A percentile compares a stretch with the other conserved stretches of the same genome.
phyloP scores from a whole-genome alignment of 2,797 vertebrate species.

The Molossus alvarezi region DNA sequence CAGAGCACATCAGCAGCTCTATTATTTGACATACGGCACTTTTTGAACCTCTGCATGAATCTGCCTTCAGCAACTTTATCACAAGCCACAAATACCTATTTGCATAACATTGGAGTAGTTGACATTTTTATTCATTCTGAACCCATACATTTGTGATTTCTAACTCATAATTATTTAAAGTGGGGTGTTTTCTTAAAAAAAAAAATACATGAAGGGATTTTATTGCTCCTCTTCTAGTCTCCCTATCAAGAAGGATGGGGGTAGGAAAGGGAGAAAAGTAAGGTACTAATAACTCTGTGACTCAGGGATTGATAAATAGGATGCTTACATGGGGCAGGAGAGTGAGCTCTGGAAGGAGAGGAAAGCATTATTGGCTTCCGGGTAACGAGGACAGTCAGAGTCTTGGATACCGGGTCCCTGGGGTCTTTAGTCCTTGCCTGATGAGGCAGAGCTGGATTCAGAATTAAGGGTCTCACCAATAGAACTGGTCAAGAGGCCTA shows the following conservation, averaged over 20 bases:
- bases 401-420: background rate
- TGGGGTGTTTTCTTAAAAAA: background rate
- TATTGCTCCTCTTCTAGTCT: background rate
- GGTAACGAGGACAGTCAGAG: background rate
- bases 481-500: background rate
- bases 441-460: slow-evolving; percentile 6
- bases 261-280: background rate
- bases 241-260: background rate
- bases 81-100: slow-evolving; percentile 54
- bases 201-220: background rate
- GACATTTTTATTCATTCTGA: slow-evolving; percentile 53
- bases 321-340: background rate
- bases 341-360: background rate
- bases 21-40: background rate
- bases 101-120: slow-evolving; percentile 8
- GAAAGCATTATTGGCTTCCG: background rate
- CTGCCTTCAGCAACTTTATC: slow-evolving; percentile 63
- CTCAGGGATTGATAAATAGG: background rate
- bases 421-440: background rate
- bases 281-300: background rate
- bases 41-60: background rate
- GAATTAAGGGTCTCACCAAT: background rate
- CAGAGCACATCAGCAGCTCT: background rate
- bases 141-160: slow-evolving; percentile 13
- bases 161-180: slow-evolving; percentile 38